Conservation (phyloP, 2,797 vertebrate species). For the Menidia menidia region DNA sequence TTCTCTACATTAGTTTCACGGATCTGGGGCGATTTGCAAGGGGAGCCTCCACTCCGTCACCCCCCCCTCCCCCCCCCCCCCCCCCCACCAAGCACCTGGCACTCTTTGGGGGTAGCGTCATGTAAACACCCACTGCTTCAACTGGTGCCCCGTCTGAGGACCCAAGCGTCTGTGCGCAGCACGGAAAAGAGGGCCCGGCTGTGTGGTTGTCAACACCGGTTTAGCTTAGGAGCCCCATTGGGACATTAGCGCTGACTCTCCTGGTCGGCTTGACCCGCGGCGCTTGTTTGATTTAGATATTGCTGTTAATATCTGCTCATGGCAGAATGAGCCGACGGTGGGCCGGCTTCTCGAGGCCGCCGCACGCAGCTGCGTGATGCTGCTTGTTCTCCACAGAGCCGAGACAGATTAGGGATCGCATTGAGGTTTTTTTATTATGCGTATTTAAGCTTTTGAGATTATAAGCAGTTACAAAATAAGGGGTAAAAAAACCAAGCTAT, state of each 20-base stretch:
- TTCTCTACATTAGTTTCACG: conserved; percentile 85
- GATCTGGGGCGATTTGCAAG: conserved; percentile 70
- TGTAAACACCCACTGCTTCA: conserved; percentile 79
- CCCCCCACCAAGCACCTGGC: conserved; percentile 71
- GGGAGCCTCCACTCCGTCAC: conserved; percentile 43
- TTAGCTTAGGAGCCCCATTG: conserved; percentile 80
- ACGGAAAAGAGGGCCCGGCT: conserved; percentile 77
- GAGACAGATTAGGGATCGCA: neutral
- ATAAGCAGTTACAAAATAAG: neutral
- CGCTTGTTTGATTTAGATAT: conserved; percentile 75
- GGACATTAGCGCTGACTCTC: conserved; percentile 81
- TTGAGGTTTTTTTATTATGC: too few relatives aligned
- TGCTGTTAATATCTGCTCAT: conserved; percentile 52
- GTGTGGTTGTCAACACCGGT: conserved; percentile 91
- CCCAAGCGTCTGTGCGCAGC: conserved; percentile 71
- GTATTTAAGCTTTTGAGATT: neutral
- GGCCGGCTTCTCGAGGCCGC: conserved; percentile 70
- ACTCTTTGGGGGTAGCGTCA: conserved; percentile 79
- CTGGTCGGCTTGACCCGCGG: conserved; percentile 66
- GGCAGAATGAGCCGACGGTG: conserved; percentile 38
- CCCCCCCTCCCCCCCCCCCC: conserved; percentile 4
- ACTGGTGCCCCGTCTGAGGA: conserved; percentile 76
- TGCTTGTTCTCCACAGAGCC: conserved; percentile 73
- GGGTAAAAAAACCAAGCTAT: neutral
- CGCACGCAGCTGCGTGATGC: conserved; percentile 83